phyloP scores from a whole-genome alignment of 2,888 invertebrate genomes.

The Noctua fimbriata region DNA sequence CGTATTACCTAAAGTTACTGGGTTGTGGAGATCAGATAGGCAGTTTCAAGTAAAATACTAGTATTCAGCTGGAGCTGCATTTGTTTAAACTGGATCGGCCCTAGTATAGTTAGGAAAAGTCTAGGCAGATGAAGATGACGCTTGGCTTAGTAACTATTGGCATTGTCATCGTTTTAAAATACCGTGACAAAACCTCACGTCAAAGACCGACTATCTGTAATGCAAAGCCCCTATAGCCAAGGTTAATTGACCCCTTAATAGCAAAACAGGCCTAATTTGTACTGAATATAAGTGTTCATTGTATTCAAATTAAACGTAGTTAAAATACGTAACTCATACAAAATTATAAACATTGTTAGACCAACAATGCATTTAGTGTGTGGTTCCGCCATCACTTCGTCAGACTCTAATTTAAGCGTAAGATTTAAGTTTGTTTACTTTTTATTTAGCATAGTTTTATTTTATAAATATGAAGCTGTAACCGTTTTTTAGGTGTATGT shows the following conservation, averaged over 20 bases:
- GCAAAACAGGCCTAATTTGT: conserved; percentile 30
- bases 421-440: conserved; percentile 5
- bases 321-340: neutral
- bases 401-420: neutral
- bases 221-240: conserved; percentile 30
- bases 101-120: neutral
- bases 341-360: conserved; percentile 5
- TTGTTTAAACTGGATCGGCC: neutral
- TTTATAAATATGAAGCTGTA: neutral
- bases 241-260: conserved; percentile 34
- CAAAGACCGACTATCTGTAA: neutral
- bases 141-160: neutral
- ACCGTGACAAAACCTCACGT: neutral
- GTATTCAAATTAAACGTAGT: conserved; percentile 21
- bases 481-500: neutral
- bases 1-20: neutral
- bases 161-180: neutral
- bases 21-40: neutral
- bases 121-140: neutral
- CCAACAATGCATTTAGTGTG: conserved; percentile 2
- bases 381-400: neutral
- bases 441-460: neutral
- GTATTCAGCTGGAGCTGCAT: neutral
- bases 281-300: conserved; percentile 26
- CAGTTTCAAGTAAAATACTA: neutral